Evolutionary conservation across 2,888 invertebrate species (phyloP), one percentile per base, ranked within the genome.

Genomic region (Mythimna loreyi): DNA sequence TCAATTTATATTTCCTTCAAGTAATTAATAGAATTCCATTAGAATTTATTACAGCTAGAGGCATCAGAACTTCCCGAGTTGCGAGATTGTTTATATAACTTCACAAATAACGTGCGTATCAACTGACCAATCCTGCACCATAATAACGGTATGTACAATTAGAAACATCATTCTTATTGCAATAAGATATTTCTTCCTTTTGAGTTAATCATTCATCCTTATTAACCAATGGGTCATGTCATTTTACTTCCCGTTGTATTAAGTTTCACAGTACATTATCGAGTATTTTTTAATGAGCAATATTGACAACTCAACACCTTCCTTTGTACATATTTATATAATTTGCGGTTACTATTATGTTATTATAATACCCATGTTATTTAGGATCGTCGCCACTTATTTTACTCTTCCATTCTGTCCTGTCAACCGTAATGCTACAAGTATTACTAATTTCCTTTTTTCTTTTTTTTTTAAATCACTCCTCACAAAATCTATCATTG

Each of bases 1-100:
- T 56, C 9, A 60, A 63, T 78, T 74, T 74, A 78, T 53, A 62
- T 75, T 81, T 83, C 81, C 80, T 75, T 75, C 72, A 72, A 45
- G 40, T 63, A 66, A 74, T 80, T 71, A 72, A 63, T 72, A 60
- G 49, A 75, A 65, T 64, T 58, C 50, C 30, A 57, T 67, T 23
- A 11, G n/a, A 65, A 70, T 63, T 60, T 53, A 72, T 77, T 74
- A 72, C 57, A 59, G 52, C 76, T 67, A 11, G 49, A 63, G 79
- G 73, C 61, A 8, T 19, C 23, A 16, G 50, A 67, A 47, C 45
- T 72, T 71, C 49, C 65, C 43, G 57, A 49, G n/a, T 49, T 50
- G 25, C n/a, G 45, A 66, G 49, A 59, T 49, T 58, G 43, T 70
- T 70, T 73, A 59, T 62, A 47, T 63, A 59, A 73, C 43, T 63